phyloP scores from a whole-genome alignment of 2,797 vertebrate species.

The Etheostoma nigrum region DNA sequence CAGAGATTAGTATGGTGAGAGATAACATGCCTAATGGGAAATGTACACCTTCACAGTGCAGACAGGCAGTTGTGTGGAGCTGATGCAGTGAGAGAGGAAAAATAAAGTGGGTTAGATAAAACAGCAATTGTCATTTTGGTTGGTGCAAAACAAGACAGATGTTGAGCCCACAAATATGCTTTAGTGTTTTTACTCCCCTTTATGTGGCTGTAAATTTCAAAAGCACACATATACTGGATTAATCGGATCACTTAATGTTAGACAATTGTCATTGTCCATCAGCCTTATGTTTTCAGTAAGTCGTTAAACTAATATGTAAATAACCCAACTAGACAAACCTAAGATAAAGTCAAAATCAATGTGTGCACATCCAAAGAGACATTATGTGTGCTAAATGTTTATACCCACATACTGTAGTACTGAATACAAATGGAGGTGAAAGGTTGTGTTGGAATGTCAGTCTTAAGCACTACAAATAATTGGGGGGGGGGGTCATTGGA shows the following conservation, averaged over 20 bases:
- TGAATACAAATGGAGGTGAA: not conserved
- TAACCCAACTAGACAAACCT: not conserved
- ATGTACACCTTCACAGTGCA: not conserved
- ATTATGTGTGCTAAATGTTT: not conserved
- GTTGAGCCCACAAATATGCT: constrained; percentile 4
- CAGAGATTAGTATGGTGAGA: not conserved
- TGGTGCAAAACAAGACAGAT: not conserved
- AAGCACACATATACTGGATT: not conserved
- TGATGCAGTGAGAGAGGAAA: not conserved
- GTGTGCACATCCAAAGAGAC: not conserved
- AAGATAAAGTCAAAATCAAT: not conserved
- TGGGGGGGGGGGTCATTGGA: constrained; percentile 22
- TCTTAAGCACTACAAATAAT: not conserved
- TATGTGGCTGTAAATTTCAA: not conserved
- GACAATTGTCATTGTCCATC: constrained; percentile 13
- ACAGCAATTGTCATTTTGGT: not conserved
- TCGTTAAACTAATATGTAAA: not conserved
- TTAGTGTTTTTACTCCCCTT: not conserved
- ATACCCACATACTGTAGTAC: not conserved
- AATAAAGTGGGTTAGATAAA: not conserved
- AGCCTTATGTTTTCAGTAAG: not conserved
- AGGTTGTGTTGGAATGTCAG: constrained; percentile 12
- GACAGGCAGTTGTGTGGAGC: constrained; percentile 6
- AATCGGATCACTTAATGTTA: constrained; percentile 22
- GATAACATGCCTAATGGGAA: constrained; percentile 6